These are phyloP conservation scores for Steinernema scapterisci DNA, from an alignment of 2,888 invertebrate species.

Conservation along the genomic window DNA sequence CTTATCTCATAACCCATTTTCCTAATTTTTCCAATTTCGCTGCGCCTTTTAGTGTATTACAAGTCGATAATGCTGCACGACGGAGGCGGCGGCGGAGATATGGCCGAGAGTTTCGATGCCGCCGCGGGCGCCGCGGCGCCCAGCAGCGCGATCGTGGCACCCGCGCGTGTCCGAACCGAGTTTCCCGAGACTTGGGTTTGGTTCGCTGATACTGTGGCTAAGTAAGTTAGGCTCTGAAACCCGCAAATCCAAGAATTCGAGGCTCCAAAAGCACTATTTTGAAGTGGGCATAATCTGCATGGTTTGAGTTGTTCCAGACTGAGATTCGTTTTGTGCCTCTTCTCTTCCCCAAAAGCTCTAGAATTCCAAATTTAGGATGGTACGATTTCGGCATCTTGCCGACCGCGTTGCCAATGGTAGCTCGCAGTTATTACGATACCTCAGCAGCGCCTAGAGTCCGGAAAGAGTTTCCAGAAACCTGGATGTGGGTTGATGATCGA, in stretches of 20 bases:
- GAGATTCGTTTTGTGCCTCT: no score
- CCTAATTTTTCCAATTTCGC: neutral
- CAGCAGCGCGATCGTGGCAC: neutral
- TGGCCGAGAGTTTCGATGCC: slow-evolving; percentile 24
- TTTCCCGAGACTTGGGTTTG: slow-evolving; percentile 69
- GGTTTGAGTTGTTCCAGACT: no score
- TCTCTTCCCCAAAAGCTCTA: no score
- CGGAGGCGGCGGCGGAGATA: neutral
- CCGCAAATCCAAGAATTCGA: no score
- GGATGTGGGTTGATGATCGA: slow-evolving; percentile 39
- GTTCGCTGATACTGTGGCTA: slow-evolving; percentile 57
- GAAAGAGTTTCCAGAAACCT: slow-evolving; percentile 54
- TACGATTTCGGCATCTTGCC: neutral
- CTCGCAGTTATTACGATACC: neutral
- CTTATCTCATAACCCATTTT: neutral
- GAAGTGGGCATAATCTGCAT: no score
- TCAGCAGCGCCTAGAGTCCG: slow-evolving; percentile 36
- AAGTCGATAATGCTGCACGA: slow-evolving; percentile 12
- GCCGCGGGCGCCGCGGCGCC: neutral
- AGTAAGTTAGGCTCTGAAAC: neutral
- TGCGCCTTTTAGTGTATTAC: slow-evolving; percentile 1
- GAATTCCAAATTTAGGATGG: no score
- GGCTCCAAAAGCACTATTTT: no score
- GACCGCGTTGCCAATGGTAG: no score
- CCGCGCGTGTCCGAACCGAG: slow-evolving; percentile 46